A percentile compares a stretch with the other conserved stretches of the same genome.
Conservation (phyloP, 1,140 invertebrate species). For the Luehdorfia chinensis region DNA sequence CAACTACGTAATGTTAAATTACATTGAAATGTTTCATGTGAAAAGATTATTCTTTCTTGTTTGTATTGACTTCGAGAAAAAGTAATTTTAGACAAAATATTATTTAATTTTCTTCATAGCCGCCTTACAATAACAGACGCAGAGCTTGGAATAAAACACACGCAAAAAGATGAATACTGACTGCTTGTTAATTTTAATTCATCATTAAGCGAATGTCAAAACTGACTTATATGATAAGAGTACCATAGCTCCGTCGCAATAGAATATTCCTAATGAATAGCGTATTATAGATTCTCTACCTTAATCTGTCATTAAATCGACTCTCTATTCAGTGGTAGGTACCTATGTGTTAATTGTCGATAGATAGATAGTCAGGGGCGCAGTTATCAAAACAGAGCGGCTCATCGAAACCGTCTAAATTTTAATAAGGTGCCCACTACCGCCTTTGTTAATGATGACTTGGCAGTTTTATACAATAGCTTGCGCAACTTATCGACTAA, state of each 20-base stretch:
- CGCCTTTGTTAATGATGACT: constrained; percentile 68
- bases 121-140: too few relatives aligned
- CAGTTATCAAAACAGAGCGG: constrained; percentile 72
- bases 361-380: constrained; percentile 29
- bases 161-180: too few relatives aligned
- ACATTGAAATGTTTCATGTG: too few relatives aligned
- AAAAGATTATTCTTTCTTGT: too few relatives aligned
- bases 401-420: constrained; percentile 67
- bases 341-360: constrained; percentile 44
- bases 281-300: constrained; percentile 24
- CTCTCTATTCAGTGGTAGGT: constrained; percentile 40
- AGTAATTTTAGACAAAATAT: too few relatives aligned
- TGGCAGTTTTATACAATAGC: constrained; percentile 66
- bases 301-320: constrained; percentile 45
- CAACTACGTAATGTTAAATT: too few relatives aligned
- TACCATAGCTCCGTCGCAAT: neutral
- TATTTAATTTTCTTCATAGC: too few relatives aligned
- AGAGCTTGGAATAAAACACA: too few relatives aligned
- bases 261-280: neutral
- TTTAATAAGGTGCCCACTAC: constrained; percentile 76
- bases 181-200: neutral
- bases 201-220: neutral
- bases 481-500: constrained; percentile 74
- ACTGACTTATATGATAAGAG: neutral
- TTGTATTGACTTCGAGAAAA: too few relatives aligned